These are phyloP conservation scores for Bos javanicus DNA, from an alignment of 2,113 vertebrate species.

Conservation along the genomic window DNA sequence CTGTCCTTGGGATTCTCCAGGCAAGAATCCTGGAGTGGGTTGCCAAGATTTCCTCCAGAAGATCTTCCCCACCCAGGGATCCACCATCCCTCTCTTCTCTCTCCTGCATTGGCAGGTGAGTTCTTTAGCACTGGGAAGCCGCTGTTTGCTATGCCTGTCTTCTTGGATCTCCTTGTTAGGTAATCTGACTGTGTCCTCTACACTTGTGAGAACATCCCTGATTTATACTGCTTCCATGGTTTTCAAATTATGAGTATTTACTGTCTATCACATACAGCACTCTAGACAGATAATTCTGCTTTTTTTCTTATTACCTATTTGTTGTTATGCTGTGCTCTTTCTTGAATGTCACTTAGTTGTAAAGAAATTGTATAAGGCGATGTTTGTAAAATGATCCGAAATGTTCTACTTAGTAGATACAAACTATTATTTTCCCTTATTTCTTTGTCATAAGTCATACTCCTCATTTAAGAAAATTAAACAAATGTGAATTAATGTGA, in stretches of 20 bases:
- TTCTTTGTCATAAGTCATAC: background rate
- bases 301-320: background rate
- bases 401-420: background rate
- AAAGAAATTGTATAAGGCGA: background rate
- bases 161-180: background rate
- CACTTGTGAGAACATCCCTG: background rate
- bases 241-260: background rate
- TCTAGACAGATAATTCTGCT: background rate
- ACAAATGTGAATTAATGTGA: conserved; percentile 8
- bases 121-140: background rate
- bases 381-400: background rate
- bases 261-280: background rate
- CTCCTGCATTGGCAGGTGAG: background rate
- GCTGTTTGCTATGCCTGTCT: background rate
- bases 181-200: background rate
- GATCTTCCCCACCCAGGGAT: background rate
- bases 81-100: background rate
- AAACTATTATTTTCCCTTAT: conserved; percentile 7
- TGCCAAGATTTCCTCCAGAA: background rate
- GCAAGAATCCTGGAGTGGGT: background rate
- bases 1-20: background rate
- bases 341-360: background rate
- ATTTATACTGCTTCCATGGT: background rate
- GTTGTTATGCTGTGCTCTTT: background rate
- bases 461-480: conserved; percentile 47